Evolutionary conservation across 2,113 vertebrate genomes (phyloP), one percentile per base, ranked within the genome.

Genomic region (Ictalurus punctatus): DNA sequence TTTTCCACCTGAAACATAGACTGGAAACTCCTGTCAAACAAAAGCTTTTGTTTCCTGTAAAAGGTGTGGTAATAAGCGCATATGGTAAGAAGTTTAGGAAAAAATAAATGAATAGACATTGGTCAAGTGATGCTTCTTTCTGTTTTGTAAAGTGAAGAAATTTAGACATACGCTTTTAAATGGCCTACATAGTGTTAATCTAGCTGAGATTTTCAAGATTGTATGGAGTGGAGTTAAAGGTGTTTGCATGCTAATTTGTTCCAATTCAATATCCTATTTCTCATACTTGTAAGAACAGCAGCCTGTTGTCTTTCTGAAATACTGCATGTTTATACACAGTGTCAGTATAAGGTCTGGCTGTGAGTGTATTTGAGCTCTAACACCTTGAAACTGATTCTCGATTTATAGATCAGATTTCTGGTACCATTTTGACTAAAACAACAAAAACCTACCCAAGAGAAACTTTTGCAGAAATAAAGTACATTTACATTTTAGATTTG

Each of bases 11-110:
- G 56, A 40, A 30, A 65, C n/a, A 16, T 76, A n/a, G 87, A 61
- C 69, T 88, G 87, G 87, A 83, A 84, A 88, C 82, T 78, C 87
- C 87, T 84, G 82, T 78, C 71, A 78, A n/a, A 76, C 58, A 88
- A 84, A 78, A 27, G 84, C 56, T 30, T 12, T n/a, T 25, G 21
- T 78, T 84, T 84, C 87, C 58, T 21, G 87, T 84, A 88, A 88
- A 63, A 78, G 56, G 74, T 48, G 76, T 87, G 78, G 85, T 61
- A 87, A 81, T 81, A 54, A 67, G n/a, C 14, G 40, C 23, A 54
- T 61, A 59, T 61, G 63, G 40, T 40, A 73, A 25, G 21, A 56
- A 1, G 30, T n/a, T 40, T 25, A n/a, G 59, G 27, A 25, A 59
- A 73, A 37, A 71, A 40, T 59, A n/a, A 25, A 56, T 63, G 17